A percentile compares a stretch with the other conserved stretches of the same genome.
phyloP scores from a whole-genome alignment of 1,140 invertebrate species.

The Daktulosphaira vitifoliae region DNA sequence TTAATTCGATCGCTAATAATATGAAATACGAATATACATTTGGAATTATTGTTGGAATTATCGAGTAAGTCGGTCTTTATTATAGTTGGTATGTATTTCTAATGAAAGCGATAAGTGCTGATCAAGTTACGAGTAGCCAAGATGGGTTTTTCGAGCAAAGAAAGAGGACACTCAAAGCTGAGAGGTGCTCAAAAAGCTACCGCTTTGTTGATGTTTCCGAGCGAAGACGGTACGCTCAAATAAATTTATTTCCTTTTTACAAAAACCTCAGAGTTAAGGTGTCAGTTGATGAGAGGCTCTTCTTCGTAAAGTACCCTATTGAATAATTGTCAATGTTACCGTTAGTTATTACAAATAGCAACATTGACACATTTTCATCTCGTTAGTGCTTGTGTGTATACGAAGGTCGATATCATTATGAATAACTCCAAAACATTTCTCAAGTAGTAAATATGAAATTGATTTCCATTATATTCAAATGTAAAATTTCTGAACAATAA shows the following conservation, averaged over 20 bases:
- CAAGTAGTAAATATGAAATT: no score
- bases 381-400: slow-evolving; percentile 11
- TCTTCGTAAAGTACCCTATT: slow-evolving; percentile 31
- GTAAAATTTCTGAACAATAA: no score
- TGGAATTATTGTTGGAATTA: no score
- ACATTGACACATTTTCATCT: slow-evolving; percentile 27
- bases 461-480: no score
- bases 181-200: slow-evolving; percentile 31
- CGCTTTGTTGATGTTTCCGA: slow-evolving; percentile 31
- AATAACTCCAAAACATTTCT: no score
- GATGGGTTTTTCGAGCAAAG: slow-evolving; percentile 22
- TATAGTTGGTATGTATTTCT: no score
- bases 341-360: slow-evolving; percentile 16
- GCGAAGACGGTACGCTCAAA: slow-evolving; percentile 26
- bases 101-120: slow-evolving; percentile 6
- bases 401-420: no score
- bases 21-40: no score
- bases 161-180: slow-evolving; percentile 31
- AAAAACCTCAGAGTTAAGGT: slow-evolving; percentile 29
- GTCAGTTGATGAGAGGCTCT: slow-evolving; percentile 32
- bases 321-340: slow-evolving; percentile 27
- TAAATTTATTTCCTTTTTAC: slow-evolving; percentile 29
- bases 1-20: no score
- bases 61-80: no score
- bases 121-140: slow-evolving; percentile 29